phyloP scores from a whole-genome alignment of 2,113 vertebrate species.

The Chaenocephalus aceratus region DNA sequence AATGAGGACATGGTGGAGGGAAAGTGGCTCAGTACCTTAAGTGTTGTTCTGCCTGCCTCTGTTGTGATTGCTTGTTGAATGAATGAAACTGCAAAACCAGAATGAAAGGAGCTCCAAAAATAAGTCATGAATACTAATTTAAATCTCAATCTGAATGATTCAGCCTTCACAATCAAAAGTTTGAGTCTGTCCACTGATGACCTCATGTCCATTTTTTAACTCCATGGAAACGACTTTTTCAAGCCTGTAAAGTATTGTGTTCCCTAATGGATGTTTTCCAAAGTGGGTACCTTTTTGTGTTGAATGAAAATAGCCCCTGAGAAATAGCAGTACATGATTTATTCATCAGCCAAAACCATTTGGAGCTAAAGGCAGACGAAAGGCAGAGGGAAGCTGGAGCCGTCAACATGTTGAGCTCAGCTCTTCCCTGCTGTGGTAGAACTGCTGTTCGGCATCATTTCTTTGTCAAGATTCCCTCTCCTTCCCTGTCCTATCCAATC shows the following conservation, averaged over 20 bases:
- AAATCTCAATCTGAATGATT: slow-evolving; percentile 18
- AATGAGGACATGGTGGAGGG: neutral
- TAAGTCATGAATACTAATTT: neutral
- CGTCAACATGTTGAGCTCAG: slow-evolving; percentile 48
- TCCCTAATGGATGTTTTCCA: slow-evolving; percentile 12
- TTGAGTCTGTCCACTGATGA: neutral
- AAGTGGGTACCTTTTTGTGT: neutral
- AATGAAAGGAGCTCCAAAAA: slow-evolving; percentile 1
- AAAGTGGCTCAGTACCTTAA: neutral
- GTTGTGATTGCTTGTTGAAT: neutral
- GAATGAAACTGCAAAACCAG: neutral
- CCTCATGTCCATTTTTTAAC: slow-evolving; percentile 16
- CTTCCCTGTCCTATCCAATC: slow-evolving; percentile 21
- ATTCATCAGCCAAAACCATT: slow-evolving; percentile 64
- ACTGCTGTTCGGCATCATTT: slow-evolving; percentile 25
- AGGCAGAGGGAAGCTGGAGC: slow-evolving; percentile 13
- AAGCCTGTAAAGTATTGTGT: slow-evolving; percentile 4
- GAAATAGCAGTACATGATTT: slow-evolving; percentile 58
- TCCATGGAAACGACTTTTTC: slow-evolving; percentile 13
- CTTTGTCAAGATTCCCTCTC: slow-evolving; percentile 26
- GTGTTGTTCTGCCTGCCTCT: neutral
- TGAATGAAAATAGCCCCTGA: slow-evolving; percentile 44
- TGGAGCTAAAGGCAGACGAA: slow-evolving; percentile 45
- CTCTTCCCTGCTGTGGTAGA: slow-evolving; percentile 33
- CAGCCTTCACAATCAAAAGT: neutral